A percentile compares a stretch with the other conserved stretches of the same genome.
These are phyloP conservation scores for Peromyscus eremicus DNA, from an alignment of 2,797 vertebrate species.

Conservation along the genomic window DNA sequence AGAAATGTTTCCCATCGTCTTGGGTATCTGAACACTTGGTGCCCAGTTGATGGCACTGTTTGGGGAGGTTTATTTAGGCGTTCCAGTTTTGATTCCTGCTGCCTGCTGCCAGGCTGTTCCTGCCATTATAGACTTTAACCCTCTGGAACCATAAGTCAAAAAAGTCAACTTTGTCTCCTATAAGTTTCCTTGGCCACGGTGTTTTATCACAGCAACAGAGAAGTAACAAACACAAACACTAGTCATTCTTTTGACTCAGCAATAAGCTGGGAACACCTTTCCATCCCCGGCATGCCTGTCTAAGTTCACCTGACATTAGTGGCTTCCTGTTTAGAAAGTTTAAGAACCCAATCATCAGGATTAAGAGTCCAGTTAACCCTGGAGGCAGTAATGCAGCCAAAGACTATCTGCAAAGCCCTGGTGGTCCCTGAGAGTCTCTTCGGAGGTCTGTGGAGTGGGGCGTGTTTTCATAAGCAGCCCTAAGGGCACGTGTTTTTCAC, in stretches of 20 bases:
- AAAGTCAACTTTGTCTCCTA: not conserved
- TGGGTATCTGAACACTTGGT: not conserved
- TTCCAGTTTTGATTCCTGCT: not conserved
- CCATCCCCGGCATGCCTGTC: not conserved
- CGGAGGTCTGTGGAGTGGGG: not conserved
- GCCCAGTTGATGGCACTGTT: not conserved
- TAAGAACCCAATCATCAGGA: constrained; percentile 24
- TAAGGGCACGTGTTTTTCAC: constrained; percentile 6
- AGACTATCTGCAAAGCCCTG: not conserved
- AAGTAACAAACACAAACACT: not conserved
- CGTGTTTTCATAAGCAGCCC: not conserved
- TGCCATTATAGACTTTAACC: too few species aligned
- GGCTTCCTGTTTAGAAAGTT: constrained; percentile 15
- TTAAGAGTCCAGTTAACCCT: not conserved
- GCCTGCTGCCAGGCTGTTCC: not conserved
- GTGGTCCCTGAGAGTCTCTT: not conserved
- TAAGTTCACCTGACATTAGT: not conserved
- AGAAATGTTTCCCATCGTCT: not conserved
- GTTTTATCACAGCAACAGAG: not conserved
- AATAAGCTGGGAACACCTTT: not conserved
- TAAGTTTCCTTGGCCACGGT: too few species aligned
- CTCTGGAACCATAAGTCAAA: not conserved
- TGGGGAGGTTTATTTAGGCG: not conserved
- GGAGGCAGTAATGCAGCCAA: not conserved
- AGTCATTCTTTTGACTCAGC: not conserved